These are phyloP conservation scores for Stichopus horrens DNA, from an alignment of 53 echinoderm and acorn worm genomes.

Conservation along the genomic window DNA sequence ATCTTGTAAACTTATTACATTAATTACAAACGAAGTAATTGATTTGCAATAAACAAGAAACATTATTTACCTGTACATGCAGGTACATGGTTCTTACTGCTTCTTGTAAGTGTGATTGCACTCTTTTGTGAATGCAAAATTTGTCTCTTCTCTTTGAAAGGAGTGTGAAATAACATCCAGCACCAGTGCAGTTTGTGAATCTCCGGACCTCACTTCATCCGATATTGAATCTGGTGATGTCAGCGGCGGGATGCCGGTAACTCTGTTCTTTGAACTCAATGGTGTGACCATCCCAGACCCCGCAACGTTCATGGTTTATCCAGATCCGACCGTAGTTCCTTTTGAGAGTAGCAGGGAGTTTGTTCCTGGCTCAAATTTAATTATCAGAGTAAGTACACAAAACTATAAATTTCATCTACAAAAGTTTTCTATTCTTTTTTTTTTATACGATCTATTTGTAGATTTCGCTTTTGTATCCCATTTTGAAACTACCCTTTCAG, in stretches of 20 bases:
- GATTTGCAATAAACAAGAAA: no score
- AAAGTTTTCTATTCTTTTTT: not conserved
- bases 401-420: no score
- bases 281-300: not conserved
- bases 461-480: not conserved
- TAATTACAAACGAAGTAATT: no score
- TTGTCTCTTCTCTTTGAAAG: not conserved
- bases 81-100: no score
- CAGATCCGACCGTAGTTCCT: slow-evolving; percentile 54
- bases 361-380: slow-evolving; percentile 1
- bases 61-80: no score
- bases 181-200: not conserved
- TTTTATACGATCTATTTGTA: not conserved
- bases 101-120: no score
- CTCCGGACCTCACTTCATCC: slow-evolving; percentile 17
- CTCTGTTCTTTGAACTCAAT: slow-evolving; percentile 5
- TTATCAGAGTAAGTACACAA: slow-evolving; percentile 3
- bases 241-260: not conserved
- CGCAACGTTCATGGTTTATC: slow-evolving; percentile 55
- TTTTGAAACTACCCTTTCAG: not conserved
- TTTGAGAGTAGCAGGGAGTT: slow-evolving; percentile 41
- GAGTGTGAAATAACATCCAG: slow-evolving; percentile 4
- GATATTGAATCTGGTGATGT: not conserved
- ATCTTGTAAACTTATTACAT: no score
- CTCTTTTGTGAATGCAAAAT: not conserved